phyloP scores from a whole-genome alignment of 2,888 invertebrate species.

The Leptothorax acervorum region DNA sequence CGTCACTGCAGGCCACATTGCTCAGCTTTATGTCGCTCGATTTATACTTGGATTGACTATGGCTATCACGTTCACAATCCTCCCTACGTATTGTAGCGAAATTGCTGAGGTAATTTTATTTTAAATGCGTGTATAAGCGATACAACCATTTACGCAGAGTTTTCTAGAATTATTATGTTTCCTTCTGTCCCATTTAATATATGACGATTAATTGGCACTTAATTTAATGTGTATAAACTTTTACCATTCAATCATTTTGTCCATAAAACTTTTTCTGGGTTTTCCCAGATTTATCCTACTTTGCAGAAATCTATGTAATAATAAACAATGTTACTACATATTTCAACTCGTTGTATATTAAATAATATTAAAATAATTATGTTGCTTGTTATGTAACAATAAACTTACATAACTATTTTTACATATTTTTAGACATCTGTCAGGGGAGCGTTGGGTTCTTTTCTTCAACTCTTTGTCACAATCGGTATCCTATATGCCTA shows the following conservation, averaged over 20 bases:
- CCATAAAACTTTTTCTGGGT: too few relatives aligned
- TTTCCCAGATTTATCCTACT: background rate
- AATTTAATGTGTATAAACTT: background rate
- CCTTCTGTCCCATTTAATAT: background rate
- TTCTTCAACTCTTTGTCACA: slow-evolving; percentile 91
- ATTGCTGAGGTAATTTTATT: slow-evolving; percentile 89
- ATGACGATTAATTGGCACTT: background rate
- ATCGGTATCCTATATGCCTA: slow-evolving; percentile 91
- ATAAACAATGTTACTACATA: background rate
- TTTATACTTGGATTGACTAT: slow-evolving; percentile 89
- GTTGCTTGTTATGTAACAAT: background rate
- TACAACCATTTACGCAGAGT: background rate
- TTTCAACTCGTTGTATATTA: background rate
- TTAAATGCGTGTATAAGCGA: background rate
- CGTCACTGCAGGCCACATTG: slow-evolving; percentile 86
- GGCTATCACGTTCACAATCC: slow-evolving; percentile 90
- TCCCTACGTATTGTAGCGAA: slow-evolving; percentile 95
- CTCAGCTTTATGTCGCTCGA: slow-evolving; percentile 87
- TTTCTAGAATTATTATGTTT: background rate
- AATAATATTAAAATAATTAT: slow-evolving; percentile 10
- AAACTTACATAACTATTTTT: too few relatives aligned
- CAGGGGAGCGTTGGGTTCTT: slow-evolving; percentile 94
- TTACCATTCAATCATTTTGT: background rate
- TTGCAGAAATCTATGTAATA: background rate
- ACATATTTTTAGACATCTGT: slow-evolving; percentile 83